Evolutionary conservation across 30 jellyfish, hydroid and myxozoan species (phyloP).

Genomic region (Chrysaora quinquecirrha): DNA sequence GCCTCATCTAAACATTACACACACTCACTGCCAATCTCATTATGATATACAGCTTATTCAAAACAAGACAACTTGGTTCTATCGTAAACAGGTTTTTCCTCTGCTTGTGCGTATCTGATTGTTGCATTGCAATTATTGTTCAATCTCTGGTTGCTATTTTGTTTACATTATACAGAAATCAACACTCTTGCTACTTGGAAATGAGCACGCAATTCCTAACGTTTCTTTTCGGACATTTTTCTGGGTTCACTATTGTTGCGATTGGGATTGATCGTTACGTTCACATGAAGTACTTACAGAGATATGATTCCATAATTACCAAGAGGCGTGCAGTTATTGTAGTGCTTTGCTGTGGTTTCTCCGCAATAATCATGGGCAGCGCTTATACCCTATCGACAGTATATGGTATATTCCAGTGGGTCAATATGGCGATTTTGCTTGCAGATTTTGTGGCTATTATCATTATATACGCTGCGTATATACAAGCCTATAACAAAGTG

Average conservation of each 20-base stretch:
- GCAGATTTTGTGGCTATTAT: slow-evolving; percentile 37
- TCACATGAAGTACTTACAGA: slow-evolving; percentile 62
- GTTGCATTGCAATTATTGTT: slow-evolving; percentile 35
- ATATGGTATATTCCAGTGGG: slow-evolving; percentile 30
- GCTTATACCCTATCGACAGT: slow-evolving; percentile 37
- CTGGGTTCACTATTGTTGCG: slow-evolving; percentile 43
- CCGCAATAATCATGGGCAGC: slow-evolving; percentile 31
- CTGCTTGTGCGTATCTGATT: slow-evolving; percentile 43
- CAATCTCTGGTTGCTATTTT: slow-evolving; percentile 35
- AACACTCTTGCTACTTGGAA: slow-evolving; percentile 31
- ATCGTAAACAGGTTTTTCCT: slow-evolving; percentile 18
- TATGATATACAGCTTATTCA: slow-evolving; percentile 15
- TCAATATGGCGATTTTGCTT: slow-evolving; percentile 33
- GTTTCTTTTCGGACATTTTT: slow-evolving; percentile 38
- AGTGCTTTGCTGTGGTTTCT: background rate
- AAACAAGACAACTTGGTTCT: slow-evolving; percentile 41
- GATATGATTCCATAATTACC: slow-evolving; percentile 35
- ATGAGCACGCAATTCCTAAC: slow-evolving; percentile 38
- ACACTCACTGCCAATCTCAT: slow-evolving; percentile 24
- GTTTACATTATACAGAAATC: slow-evolving; percentile 30
- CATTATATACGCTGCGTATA: slow-evolving; percentile 36
- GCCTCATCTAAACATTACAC: slow-evolving; percentile 23
- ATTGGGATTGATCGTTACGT: slow-evolving; percentile 48
- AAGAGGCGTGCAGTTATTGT: slow-evolving; percentile 15
- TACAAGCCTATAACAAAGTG: slow-evolving; percentile 26